Evolutionary conservation across 2,113 vertebrate genomes (phyloP), one percentile per base, ranked within the genome.

Genomic region (Salvator merianae): DNA sequence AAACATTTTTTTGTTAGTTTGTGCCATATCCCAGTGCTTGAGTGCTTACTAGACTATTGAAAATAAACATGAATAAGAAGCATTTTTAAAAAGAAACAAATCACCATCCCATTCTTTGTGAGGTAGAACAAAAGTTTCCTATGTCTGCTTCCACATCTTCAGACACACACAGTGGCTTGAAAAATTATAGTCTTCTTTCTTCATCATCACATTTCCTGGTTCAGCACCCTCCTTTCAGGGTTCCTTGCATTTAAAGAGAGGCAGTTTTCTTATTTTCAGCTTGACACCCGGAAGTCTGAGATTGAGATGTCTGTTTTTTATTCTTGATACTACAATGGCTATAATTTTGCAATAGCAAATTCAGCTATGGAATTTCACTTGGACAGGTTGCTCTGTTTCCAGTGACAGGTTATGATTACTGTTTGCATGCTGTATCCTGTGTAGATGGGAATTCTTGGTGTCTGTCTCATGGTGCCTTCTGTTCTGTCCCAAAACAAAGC

Each of bases 321-420:
- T 83, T 85, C 32, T 13, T 69, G 20, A 70, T 80, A 75, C n/a
- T 47, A 20, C 40, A 84, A 72, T 79, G 47, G 72, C 62, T 63
- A 70, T 77, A 43, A 76, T 82, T 14, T 84, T 26, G 1, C 34
- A 81, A 12, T 73, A 50, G 84, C 72, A 83, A 5, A 30, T 86
- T 88, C n/a, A 80, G 18, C 73, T 71, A 22, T 77, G 5, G 0
- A 53, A 81, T 89, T n/a, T 88, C 47, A 82, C 24, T 69, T 18
- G 36, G 28, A 78, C 63, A 50, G 5, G 40, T 77, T 85, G 40
- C 63, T 89, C 80, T 79, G 1, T 79, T 80, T 84, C 85, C 70
- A 50, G 4, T 85, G 66, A 82, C 68, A 92, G 32, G 73, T 84
- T 87, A 73, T 66, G 70, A 78, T 88, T 89, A 22, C 43, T 79